A percentile compares a stretch with the other conserved stretches of the same genome.
Conservation (phyloP, 2,888 invertebrate genomes). For the Gastracanthus pulcherrimus region DNA sequence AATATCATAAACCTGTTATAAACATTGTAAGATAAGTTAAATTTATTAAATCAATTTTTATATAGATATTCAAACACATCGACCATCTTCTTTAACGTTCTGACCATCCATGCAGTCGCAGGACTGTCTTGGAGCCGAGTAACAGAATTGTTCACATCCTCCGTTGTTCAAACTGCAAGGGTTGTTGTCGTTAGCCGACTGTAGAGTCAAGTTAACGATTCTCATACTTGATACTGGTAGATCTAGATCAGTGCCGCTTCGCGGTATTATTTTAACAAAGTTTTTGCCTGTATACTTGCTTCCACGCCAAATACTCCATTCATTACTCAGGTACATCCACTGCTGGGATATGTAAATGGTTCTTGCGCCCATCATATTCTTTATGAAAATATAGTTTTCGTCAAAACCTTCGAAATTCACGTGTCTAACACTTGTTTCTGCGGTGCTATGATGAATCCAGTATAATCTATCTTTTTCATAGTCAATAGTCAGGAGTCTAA, state of each 20-base stretch:
- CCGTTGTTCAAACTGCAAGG: conserved; percentile 14
- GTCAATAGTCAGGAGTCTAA: conserved; percentile 3
- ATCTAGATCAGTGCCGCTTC: not conserved
- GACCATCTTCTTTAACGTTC: not conserved
- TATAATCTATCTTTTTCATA: not conserved
- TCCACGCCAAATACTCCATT: conserved; percentile 6
- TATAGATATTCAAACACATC: not conserved
- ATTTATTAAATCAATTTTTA: too few species aligned
- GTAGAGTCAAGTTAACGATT: not conserved
- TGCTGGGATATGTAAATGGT: conserved; percentile 1
- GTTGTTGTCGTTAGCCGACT: not conserved
- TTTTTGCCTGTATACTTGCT: not conserved
- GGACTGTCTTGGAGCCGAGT: not conserved
- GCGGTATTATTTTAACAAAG: not conserved
- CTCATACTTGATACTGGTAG: not conserved
- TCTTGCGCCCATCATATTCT: not conserved
- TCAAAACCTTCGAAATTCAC: not conserved
- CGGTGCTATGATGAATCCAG: not conserved
- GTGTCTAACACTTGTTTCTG: not conserved
- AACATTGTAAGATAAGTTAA: too few species aligned
- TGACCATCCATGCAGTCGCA: not conserved
- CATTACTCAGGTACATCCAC: conserved; percentile 21
- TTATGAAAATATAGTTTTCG: not conserved
- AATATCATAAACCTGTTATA: too few species aligned
- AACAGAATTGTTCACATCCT: conserved; percentile 33